A percentile compares a stretch with the other conserved stretches of the same genome.
phyloP scores from a whole-genome alignment of 2,113 vertebrate species.

The Grammomys dolichurus region DNA sequence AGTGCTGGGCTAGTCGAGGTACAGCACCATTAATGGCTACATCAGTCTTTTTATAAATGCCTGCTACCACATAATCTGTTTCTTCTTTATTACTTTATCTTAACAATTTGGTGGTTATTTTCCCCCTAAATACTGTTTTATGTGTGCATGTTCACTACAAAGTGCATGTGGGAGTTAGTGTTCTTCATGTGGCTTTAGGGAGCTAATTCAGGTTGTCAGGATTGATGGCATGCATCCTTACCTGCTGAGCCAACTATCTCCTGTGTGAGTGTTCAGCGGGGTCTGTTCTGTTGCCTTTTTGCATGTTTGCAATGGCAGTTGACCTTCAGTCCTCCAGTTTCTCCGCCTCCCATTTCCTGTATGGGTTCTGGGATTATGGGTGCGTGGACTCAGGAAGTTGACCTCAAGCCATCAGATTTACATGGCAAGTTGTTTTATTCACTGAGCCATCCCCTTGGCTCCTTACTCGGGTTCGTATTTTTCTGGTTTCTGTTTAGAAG shows the following conservation, averaged over 20 bases:
- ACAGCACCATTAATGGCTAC: not conserved
- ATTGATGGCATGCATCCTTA: not conserved
- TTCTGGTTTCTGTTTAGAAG: slow-evolving; percentile 30
- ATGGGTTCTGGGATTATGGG: not conserved
- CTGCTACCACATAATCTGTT: not conserved
- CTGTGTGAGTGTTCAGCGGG: not conserved
- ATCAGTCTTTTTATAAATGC: slow-evolving; percentile 20
- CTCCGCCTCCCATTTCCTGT: not conserved
- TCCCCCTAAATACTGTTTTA: not conserved
- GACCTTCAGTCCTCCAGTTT: not conserved
- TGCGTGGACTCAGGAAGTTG: not conserved
- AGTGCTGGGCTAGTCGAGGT: not conserved
- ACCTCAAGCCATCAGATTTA: not conserved
- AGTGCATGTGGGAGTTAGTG: not conserved
- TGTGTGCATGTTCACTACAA: not conserved
- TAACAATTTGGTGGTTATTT: not conserved
- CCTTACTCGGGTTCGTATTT: not conserved
- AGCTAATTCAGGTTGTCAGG: not conserved
- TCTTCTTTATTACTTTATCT: not conserved
- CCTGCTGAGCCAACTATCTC: not conserved
- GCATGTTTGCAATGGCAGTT: not conserved
- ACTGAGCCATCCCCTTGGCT: not conserved
- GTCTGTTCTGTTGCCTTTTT: not conserved
- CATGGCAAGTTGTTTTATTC: not conserved
- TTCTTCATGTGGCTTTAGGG: not conserved